Conservation (phyloP, 2,797 vertebrate genomes). For the Glyptemys insculpta region DNA sequence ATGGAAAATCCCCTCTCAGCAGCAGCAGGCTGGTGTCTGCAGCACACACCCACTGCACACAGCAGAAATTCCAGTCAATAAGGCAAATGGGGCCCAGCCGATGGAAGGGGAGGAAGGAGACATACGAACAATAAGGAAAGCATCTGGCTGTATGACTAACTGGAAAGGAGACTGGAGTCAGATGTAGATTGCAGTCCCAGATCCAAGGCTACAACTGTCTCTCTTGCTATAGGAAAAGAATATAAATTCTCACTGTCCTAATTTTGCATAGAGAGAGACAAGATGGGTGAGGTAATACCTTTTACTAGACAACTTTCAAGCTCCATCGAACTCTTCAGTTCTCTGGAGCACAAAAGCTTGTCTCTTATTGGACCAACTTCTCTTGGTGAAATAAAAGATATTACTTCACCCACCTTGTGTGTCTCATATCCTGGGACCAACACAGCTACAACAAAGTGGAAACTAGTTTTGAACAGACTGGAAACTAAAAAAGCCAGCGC, state of each 20-base stretch:
- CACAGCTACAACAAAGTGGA: neutral
- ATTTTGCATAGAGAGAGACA: conserved; percentile 23
- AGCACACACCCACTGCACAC: conserved; percentile 79
- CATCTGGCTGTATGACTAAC: conserved; percentile 76
- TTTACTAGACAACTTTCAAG: neutral
- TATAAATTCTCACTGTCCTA: conserved; percentile 64
- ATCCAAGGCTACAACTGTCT: conserved; percentile 2
- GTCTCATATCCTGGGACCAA: neutral
- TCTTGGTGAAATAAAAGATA: neutral
- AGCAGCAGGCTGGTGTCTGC: conserved; percentile 73
- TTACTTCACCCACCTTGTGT: neutral
- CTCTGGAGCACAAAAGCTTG: neutral
- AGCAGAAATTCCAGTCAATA: conserved; percentile 78
- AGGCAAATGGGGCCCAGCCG: conserved; percentile 74
- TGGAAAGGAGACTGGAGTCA: conserved; percentile 73
- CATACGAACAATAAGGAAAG: conserved; percentile 79
- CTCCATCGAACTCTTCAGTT: neutral
- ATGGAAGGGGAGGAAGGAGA: conserved; percentile 77
- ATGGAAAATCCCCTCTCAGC: conserved; percentile 78
- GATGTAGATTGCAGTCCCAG: conserved; percentile 37
- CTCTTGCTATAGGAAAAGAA: conserved; percentile 57
- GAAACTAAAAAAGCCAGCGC: conserved; percentile 38
- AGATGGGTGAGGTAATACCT: neutral
- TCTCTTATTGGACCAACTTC: neutral
- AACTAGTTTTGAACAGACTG: neutral